phyloP scores from a whole-genome alignment of 2,888 invertebrate species.

The Epirrhoe alternata region DNA sequence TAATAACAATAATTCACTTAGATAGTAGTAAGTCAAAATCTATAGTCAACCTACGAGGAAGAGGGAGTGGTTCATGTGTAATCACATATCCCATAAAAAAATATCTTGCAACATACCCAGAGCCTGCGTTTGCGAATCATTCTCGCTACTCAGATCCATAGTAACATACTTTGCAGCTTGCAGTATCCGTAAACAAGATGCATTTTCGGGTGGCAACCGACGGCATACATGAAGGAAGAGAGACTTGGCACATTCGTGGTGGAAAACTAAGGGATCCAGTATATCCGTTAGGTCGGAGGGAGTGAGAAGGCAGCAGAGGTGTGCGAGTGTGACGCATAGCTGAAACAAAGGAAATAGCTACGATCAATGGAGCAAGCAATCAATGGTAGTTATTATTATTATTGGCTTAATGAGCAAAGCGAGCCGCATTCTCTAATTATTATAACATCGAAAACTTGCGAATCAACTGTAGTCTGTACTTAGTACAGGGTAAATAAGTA shows the following conservation, averaged over 20 bases:
- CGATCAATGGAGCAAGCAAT: too few relatives aligned
- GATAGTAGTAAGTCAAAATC: not conserved
- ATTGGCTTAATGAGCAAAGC: too few relatives aligned
- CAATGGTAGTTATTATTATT: too few relatives aligned
- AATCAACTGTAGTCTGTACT: too few relatives aligned
- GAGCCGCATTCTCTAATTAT: not conserved
- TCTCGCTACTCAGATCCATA: slow-evolving; percentile 64
- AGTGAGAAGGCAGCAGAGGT: slow-evolving; percentile 86
- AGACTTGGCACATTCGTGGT: slow-evolving; percentile 73
- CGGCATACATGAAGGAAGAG: slow-evolving; percentile 71
- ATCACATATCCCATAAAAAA: slow-evolving; percentile 76
- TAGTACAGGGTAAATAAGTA: too few relatives aligned
- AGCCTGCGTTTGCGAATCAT: slow-evolving; percentile 67
- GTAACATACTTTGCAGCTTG: slow-evolving; percentile 81
- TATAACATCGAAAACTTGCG: too few relatives aligned
- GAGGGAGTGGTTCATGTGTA: not conserved
- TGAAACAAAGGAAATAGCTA: slow-evolving; percentile 62
- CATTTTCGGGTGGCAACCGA: slow-evolving; percentile 73
- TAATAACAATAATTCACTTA: not conserved
- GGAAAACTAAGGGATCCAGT: slow-evolving; percentile 77
- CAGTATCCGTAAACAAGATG: slow-evolving; percentile 71
- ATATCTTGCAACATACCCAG: slow-evolving; percentile 76
- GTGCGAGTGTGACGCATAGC: slow-evolving; percentile 90
- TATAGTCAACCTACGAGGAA: not conserved
- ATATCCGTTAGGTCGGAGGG: slow-evolving; percentile 85